Base-by-base conservation (phyloP, 92 coral and sea anemone species). In the Parazoanthus darwini region DNA sequence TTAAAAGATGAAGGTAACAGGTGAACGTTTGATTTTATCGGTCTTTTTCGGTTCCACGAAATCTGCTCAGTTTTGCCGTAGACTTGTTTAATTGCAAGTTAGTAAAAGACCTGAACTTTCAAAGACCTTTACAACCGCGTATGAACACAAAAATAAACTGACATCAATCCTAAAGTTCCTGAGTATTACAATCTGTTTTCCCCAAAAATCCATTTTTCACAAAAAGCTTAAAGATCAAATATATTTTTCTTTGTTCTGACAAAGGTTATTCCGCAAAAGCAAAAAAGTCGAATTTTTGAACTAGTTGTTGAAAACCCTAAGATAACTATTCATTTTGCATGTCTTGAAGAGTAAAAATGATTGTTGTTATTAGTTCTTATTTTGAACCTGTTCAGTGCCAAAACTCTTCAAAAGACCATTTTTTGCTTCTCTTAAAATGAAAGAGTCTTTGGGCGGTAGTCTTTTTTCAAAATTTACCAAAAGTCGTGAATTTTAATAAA, bases 31-130 rank as follows among this genome's bases (percentile, higher is more conserved):
- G 39, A 26, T 26, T 72, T 71, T 29, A 33, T 33, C 37, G 25
- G 77, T 76, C 48, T 7, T 63, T 63, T 63, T 23, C 8, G 70
- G 70, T 63, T 8, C 70, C 46, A 2, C 79, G 74, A 84, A 84
- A 84, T 84, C 87, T 84, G 87, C 87, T 48, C 67, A 75, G 87
- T 43, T n/a, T 70, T 44, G 46, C 42, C 78, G 79, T 74, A 84
- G 38, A 74, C 79, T 48, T 84, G 79, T 73, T 46, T 29, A 48
- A 26, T 71, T 84, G 68, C 77, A 2, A 29, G 77, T 14, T 73
- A 73, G 38, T 73, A 71, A 26, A 71, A 71, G 37, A 71, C 22
- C 26, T 10, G 22, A 71, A 71, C 3, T 33, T 15, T n/a, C 36
- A 71, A 71, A 8, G n/a, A 29, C 1, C 18, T 15, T 73, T 13